phyloP scores from a whole-genome alignment of 2,113 vertebrate species.

The Hippocampus mohnikei region DNA sequence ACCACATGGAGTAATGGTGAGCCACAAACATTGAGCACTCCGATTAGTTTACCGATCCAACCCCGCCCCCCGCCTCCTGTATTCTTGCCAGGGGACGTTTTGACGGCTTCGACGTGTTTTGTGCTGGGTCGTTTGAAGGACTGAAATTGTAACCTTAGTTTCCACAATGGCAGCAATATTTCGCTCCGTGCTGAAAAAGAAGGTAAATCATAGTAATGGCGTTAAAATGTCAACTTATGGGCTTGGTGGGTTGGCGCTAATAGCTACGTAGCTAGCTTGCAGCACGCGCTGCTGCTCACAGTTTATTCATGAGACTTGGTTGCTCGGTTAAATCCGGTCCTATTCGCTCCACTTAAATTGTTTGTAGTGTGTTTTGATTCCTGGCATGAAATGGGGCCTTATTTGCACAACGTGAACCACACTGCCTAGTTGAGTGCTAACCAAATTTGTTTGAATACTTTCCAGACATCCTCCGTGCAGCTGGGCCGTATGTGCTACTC shows the following conservation, averaged over 20 bases:
- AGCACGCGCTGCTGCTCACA: not conserved
- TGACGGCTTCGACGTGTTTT: not conserved
- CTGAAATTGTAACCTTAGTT: not conserved
- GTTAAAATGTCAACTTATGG: not conserved
- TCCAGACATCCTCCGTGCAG: conserved; percentile 50
- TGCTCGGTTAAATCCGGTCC: not conserved
- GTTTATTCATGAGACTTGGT: not conserved
- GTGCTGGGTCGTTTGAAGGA: conserved; percentile 43
- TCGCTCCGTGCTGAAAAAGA: conserved; percentile 41
- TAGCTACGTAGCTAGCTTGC: conserved; percentile 16
- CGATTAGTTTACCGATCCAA: not conserved
- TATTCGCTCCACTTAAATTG: not conserved
- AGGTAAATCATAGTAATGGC: conserved; percentile 29
- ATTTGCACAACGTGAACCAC: conserved; percentile 4
- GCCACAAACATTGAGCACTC: accelerated
- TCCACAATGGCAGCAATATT: conserved; percentile 57
- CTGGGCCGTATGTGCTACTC: conserved; percentile 67
- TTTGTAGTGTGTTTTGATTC: not conserved
- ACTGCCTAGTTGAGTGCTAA: not conserved
- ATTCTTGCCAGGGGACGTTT: conserved; percentile 20
- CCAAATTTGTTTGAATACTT: conserved; percentile 11
- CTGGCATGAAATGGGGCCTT: not conserved
- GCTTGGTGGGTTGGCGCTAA: conserved; percentile 20
- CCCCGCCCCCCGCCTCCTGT: not conserved
- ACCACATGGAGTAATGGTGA: accelerated